Percentiles rank a stretch among this genome's conserved stretches.
These are phyloP conservation scores for Chrysocyon brachyurus DNA, from an alignment of 2,797 vertebrate genomes.

Conservation along the genomic window DNA sequence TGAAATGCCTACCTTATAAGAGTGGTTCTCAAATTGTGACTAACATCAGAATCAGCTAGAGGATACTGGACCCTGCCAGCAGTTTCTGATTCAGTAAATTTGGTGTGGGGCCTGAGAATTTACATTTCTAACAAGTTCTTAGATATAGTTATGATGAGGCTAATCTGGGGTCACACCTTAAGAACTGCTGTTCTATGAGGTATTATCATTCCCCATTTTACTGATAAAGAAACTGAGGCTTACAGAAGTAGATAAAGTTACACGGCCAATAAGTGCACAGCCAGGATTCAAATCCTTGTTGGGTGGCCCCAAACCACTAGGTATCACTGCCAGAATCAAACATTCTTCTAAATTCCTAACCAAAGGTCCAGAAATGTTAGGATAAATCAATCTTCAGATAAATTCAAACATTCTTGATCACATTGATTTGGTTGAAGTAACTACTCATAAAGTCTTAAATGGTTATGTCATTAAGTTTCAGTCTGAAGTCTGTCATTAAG, in stretches of 20 bases:
- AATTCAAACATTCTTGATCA: neutral
- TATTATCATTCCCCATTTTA: neutral
- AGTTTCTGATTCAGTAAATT: neutral
- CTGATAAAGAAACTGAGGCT: neutral
- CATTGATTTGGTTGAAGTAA: constrained; percentile 2
- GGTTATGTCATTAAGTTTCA: constrained; percentile 11
- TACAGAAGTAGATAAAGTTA: neutral
- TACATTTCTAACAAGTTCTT: neutral
- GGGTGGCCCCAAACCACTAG: neutral
- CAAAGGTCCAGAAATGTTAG: neutral
- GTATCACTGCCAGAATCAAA: neutral
- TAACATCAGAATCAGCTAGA: neutral
- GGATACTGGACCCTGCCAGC: neutral
- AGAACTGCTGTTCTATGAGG: neutral
- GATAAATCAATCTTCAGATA: neutral
- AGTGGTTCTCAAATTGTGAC: neutral
- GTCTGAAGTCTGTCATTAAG: too few relatives aligned
- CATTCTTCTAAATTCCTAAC: neutral
- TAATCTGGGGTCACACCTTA: neutral
- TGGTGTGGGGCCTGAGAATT: neutral
- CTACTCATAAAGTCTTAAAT: neutral
- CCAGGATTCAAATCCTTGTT: constrained; percentile 18
- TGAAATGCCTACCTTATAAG: neutral
- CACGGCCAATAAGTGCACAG: neutral
- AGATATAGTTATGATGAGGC: neutral